Base-by-base conservation (phyloP, 2,888 invertebrate genomes). In the Arrhopalites spinosus region DNA sequence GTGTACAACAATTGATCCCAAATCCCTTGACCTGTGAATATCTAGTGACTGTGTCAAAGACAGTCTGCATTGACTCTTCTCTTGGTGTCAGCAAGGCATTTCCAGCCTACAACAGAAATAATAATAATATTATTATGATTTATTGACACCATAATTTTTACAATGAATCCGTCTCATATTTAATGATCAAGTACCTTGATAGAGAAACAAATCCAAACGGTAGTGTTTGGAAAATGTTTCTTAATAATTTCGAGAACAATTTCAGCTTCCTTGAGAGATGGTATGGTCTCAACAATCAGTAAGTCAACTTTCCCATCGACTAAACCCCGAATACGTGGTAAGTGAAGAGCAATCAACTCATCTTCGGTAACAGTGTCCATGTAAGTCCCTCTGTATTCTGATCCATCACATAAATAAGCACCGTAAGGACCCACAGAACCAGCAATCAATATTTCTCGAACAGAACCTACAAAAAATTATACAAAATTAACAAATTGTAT, bases 371-470 rank as follows among this genome's bases (percentile, higher is more conserved):
- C 90, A 73, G 87, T 89, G 78, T 90, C 89, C 0, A 91, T 91
- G 84, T 94, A 94, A 77, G 89, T 89, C 23, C 97, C 97, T n/a
- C 91, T 91, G 85, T 97, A 98, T 85, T 98, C 98, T 0, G 96
- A 96, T 15, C 93, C 93, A 85, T 98, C 95, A 84, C 93, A 92
- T 50, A 95, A 87, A 83, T 91, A 92, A 0, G 96, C 96, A 0
- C 96, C 97, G 85, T 94, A 97, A 0, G 97, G 95, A 0, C 97
- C 97, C 78, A 96, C 91, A 0, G 96, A 94, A 0, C 95, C 97
- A 27, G 93, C 94, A 66, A 97, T 89, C 81, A 91, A 43, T 3
- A 23, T 17, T 63, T 63, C 29, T 23, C 25, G 2, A 25, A 23
- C 23, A 2, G n/a, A 2, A 61, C 23, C 61, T 25, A 25, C 2